Evolutionary conservation across 2,797 vertebrate genomes (phyloP).

Genomic region (Poecilia gillii): DNA sequence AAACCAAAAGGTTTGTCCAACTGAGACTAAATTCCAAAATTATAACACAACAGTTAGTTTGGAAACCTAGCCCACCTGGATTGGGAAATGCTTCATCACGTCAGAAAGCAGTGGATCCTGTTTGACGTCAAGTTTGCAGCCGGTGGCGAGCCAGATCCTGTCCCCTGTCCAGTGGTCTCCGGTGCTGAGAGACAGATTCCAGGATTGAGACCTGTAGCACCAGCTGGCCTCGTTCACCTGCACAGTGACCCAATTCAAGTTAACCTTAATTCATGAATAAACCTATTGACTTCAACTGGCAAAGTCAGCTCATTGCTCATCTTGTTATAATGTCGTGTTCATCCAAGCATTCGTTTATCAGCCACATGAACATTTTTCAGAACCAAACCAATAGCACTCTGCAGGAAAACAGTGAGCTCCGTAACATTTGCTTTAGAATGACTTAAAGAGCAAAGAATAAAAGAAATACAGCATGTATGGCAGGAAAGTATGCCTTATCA

Average conservation of each 20-base stretch:
- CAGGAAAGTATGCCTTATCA: neutral
- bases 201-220: conserved; percentile 79
- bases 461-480: neutral
- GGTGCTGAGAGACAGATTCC: conserved; percentile 72
- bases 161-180: conserved; percentile 77
- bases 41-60: neutral
- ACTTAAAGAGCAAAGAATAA: neutral
- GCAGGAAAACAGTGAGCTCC: neutral
- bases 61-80: conserved; percentile 66
- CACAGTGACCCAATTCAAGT: conserved; percentile 3
- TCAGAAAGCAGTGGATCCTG: conserved; percentile 80
- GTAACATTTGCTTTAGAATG: neutral
- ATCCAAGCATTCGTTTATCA: neutral
- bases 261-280: neutral
- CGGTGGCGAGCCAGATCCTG: conserved; percentile 83
- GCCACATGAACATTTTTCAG: neutral
- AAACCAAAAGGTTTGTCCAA: neutral
- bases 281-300: neutral
- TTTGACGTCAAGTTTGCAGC: conserved; percentile 81
- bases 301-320: neutral
- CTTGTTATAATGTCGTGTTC: neutral
- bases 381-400: neutral
- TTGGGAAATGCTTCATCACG: conserved; percentile 77
- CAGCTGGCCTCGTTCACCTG: conserved; percentile 80
- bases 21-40: neutral